These are phyloP conservation scores for Muscina levida DNA, from an alignment of 2,888 invertebrate genomes.

Conservation along the genomic window DNA sequence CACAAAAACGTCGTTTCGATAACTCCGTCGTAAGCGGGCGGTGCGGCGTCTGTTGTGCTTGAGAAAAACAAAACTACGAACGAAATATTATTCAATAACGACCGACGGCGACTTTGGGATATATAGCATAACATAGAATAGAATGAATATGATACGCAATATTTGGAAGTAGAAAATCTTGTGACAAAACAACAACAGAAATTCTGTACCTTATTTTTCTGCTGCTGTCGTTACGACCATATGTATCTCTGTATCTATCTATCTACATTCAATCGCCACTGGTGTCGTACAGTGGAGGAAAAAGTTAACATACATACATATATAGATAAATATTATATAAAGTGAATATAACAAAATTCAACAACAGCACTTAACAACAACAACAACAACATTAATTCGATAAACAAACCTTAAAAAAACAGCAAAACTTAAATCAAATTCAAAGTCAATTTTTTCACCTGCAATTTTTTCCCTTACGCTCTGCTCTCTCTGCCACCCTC, in stretches of 20 bases:
- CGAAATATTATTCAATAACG: conserved; percentile 24
- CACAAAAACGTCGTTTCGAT: conserved; percentile 2
- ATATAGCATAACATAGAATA: background rate
- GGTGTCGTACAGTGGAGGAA: too few relatives aligned
- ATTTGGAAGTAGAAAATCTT: conserved; percentile 1
- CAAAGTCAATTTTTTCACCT: conserved; percentile 62
- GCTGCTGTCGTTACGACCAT: conserved; percentile 10
- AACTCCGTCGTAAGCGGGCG: background rate
- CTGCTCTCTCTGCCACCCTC: conserved; percentile 37
- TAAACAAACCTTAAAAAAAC: conserved; percentile 4
- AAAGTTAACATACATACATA: too few relatives aligned
- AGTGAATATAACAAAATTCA: conserved; percentile 8
- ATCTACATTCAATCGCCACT: too few relatives aligned
- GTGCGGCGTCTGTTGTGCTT: conserved; percentile 4
- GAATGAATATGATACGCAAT: background rate
- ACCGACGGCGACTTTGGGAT: background rate
- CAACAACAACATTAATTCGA: too few relatives aligned
- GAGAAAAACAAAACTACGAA: background rate
- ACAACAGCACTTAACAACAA: background rate
- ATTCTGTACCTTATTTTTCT: conserved; percentile 36
- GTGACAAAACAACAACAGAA: background rate
- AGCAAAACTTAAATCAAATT: conserved; percentile 50
- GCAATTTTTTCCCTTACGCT: too few relatives aligned
- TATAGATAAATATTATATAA: too few relatives aligned
- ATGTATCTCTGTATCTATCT: background rate